Evolutionary conservation across 92 coral and sea anemone genomes (phyloP).

Genomic region (Hydrozoanthus gracilis): DNA sequence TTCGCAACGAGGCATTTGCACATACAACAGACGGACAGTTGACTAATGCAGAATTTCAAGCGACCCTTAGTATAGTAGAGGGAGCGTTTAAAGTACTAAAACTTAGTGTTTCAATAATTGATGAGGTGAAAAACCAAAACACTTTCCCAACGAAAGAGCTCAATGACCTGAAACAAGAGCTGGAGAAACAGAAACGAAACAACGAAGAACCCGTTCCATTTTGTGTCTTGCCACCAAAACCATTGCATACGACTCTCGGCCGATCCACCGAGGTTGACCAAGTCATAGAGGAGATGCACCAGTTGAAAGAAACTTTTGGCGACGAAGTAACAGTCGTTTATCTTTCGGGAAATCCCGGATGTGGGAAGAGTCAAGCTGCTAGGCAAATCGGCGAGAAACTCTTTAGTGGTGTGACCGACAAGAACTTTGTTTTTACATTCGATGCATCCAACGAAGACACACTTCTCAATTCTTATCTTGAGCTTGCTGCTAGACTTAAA

Average conservation of each 20-base stretch:
- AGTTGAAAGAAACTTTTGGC: background rate
- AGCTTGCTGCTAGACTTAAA: slow-evolving; percentile 38
- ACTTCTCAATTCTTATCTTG: slow-evolving; percentile 52
- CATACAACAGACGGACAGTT: slow-evolving; percentile 44
- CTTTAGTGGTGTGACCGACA: slow-evolving; percentile 6
- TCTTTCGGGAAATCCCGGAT: too few relatives aligned
- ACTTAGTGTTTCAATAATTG: background rate
- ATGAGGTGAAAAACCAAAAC: slow-evolving; percentile 37
- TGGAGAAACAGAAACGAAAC: background rate
- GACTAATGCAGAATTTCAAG: slow-evolving; percentile 43
- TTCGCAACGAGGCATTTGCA: slow-evolving; percentile 46
- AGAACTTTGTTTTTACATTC: slow-evolving; percentile 51
- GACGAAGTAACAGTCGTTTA: slow-evolving; percentile 24
- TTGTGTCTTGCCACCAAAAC: slow-evolving; percentile 41
- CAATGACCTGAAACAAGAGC: background rate
- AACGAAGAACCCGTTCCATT: slow-evolving; percentile 20
- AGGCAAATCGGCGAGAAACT: slow-evolving; percentile 21
- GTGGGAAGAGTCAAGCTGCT: slow-evolving; percentile 42
- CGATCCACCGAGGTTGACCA: background rate
- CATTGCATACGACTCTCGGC: background rate
- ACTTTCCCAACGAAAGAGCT: slow-evolving; percentile 34
- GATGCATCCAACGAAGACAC: slow-evolving; percentile 45
- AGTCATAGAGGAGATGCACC: slow-evolving; percentile 5
- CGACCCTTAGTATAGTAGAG: slow-evolving; percentile 13
- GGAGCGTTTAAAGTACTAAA: slow-evolving; percentile 29